phyloP scores from a whole-genome alignment of 2,888 invertebrate species.

The Athalia circularis region DNA sequence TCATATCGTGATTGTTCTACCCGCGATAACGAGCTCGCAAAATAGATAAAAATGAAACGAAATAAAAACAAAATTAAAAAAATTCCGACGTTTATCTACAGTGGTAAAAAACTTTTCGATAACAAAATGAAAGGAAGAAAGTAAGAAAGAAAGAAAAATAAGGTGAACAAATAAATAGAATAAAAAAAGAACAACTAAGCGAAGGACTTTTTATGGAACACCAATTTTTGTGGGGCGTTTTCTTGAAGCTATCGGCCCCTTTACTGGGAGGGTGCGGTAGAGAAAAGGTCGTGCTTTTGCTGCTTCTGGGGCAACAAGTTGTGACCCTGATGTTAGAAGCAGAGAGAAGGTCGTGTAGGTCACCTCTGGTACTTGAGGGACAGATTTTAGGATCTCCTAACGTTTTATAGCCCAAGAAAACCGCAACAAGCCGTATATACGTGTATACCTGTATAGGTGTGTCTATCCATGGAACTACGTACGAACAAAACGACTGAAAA shows the following conservation, averaged over 20 bases:
- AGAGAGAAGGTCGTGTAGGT: slow-evolving; percentile 28
- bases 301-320: slow-evolving; percentile 31
- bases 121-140: no score
- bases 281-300: no score
- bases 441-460: background rate
- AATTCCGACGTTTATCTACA: no score
- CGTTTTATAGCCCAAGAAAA: slow-evolving; percentile 31
- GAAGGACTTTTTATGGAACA: background rate
- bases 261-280: no score
- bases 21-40: no score
- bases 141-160: no score
- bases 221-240: background rate
- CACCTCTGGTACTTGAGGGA: slow-evolving; percentile 32
- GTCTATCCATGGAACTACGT: no score
- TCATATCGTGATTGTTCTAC: no score
- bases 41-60: no score
- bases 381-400: slow-evolving; percentile 33
- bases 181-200: background rate
- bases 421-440: slow-evolving; percentile 13
- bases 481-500: no score
- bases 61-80: no score
- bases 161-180: background rate
- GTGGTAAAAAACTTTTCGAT: no score
- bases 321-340: slow-evolving; percentile 17
- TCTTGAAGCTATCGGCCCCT: background rate